These are phyloP conservation scores for Anastrepha ludens DNA, from an alignment of 1,140 invertebrate genomes.

Conservation along the genomic window DNA sequence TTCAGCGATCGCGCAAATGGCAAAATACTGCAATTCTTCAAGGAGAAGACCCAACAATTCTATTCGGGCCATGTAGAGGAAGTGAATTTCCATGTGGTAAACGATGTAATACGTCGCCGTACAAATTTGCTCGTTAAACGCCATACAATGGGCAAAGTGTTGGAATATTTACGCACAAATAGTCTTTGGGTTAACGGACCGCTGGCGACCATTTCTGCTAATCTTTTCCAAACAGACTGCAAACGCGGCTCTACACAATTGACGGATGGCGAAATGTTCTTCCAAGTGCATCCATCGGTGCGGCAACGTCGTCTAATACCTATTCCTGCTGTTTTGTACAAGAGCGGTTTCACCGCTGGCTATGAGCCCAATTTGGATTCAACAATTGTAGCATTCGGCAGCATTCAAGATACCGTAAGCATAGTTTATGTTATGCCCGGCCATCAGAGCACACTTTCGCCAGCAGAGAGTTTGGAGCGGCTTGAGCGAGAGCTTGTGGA, in stretches of 20 bases:
- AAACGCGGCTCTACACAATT: constrained; percentile 81
- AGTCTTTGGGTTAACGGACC: constrained; percentile 82
- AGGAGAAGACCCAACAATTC: constrained; percentile 88
- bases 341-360: constrained; percentile 84
- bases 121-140: constrained; percentile 87
- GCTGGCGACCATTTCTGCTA: constrained; percentile 85
- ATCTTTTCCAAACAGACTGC: constrained; percentile 88
- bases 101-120: constrained; percentile 83
- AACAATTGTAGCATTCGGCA: constrained; percentile 84
- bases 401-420: constrained; percentile 82
- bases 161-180: constrained; percentile 84
- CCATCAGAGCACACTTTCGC: constrained; percentile 83
- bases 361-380: constrained; percentile 88
- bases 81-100: constrained; percentile 86
- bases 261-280: constrained; percentile 88
- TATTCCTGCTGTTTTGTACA: constrained; percentile 87
- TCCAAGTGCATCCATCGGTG: constrained; percentile 85
- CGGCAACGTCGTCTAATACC: constrained; percentile 86
- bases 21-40: constrained; percentile 87
- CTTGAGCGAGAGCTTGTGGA: constrained; percentile 82
- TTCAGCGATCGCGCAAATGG: constrained; percentile 86
- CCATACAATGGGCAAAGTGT: constrained; percentile 84
- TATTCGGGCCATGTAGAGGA: constrained; percentile 90
- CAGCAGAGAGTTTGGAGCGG: constrained; percentile 83
- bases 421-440: constrained; percentile 87